Base-by-base conservation (phyloP, 1,140 invertebrate species). In the Monochamus saltuarius region DNA sequence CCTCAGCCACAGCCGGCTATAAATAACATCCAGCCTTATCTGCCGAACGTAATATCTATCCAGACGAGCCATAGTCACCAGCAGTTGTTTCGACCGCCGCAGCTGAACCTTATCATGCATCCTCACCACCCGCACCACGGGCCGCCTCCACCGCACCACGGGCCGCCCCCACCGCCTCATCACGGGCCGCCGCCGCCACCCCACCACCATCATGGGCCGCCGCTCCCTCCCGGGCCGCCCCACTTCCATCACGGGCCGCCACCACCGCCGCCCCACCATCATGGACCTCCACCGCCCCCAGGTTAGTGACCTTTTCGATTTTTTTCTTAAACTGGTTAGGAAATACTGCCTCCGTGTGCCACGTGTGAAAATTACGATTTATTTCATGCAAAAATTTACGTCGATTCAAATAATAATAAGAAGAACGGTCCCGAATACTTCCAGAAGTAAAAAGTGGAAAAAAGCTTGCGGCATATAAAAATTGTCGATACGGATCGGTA, bases 11-110 rank as follows among this genome's bases (percentile, higher is more conserved):
- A 29, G 22, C 22, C 22, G 22, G 22, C 64, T n/a, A 62, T 74
- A 9, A 73, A 72, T 58, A 75, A 73, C 39, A 66, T 73, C 35
- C 65, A 64, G 38, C 67, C 64, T 13, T 55, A 62, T n/a, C 39
- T 56, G 11, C n/a, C 51, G 6, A 53, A 40, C 35, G 10, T 53
- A 9, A 17, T 53, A 29, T 29, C 22, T 29, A 29, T 29, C 22
- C 22, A 29, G 22, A 29, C 22, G 22, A 29, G 22, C 6, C 22
- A 29, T 9, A 46, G 22, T 46, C 43, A 46, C 16, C 16, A 19
- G 14, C n/a, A 13, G 7, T 16, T 19, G 17, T 14, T 46, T 6
- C 10, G 17, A 4, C 4, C 13, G 43, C 54, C 61, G 7, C 22
- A 56, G 1, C 19, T 50, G 9, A 59, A 59, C 56, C 46, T 63